Conservation (phyloP, 2,113 vertebrate species). For the Nerophis lumbriciformis region DNA sequence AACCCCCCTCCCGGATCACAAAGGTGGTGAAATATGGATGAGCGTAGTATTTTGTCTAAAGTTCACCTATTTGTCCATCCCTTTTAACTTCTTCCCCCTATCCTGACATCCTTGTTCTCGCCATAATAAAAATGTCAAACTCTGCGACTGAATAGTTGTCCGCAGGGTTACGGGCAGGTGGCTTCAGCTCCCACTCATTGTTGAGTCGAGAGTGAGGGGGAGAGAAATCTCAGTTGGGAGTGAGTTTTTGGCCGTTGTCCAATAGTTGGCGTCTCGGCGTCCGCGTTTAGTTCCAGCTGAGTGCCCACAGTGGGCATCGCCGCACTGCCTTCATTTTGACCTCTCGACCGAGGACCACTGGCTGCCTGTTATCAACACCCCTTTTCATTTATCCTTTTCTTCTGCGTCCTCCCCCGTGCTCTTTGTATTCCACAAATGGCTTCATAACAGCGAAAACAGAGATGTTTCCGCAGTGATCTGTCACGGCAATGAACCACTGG, state of each 20-base stretch:
- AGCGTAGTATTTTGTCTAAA: conserved; percentile 45
- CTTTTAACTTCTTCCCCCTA: conserved; percentile 4
- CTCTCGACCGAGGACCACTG: conserved; percentile 65
- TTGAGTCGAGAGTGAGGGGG: conserved; percentile 26
- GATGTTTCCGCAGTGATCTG: conserved; percentile 58
- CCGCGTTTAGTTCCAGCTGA: conserved; percentile 72
- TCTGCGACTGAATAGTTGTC: conserved; percentile 19
- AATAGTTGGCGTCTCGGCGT: conserved; percentile 61
- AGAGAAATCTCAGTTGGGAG: conserved; percentile 52
- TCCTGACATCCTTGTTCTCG: conserved; percentile 11
- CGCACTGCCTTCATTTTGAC: conserved; percentile 55
- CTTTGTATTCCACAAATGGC: conserved; percentile 56
- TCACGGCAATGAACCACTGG: conserved; percentile 42
- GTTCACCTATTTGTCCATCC: conserved; percentile 21
- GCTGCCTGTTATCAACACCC: conserved; percentile 60
- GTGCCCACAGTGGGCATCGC: conserved; percentile 64
- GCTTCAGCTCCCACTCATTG: conserved; percentile 46
- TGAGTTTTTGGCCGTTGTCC: conserved; percentile 73
- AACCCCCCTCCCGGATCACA: conserved; percentile 17
- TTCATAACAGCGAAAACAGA: conserved; percentile 55
- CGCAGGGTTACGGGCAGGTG: conserved; percentile 15
- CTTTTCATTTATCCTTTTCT: conserved; percentile 61
- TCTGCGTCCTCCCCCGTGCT: conserved; percentile 22
- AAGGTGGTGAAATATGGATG: conserved; percentile 41
- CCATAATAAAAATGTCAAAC: conserved; percentile 71